Base-by-base conservation (phyloP, 2,113 vertebrate species). In the Eulemur macaco region DNA sequence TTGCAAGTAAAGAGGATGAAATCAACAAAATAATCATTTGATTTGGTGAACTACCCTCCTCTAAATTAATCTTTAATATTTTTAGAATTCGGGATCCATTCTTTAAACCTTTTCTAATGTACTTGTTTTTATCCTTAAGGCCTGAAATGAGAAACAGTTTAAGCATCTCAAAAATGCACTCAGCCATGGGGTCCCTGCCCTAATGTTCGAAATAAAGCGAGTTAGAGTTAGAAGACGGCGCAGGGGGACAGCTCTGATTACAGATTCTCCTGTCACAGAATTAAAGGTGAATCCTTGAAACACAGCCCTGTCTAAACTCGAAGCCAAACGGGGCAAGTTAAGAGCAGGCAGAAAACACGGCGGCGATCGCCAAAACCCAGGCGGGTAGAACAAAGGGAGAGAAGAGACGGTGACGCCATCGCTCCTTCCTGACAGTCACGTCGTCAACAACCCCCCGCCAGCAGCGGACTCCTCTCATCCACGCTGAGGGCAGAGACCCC, bases 401-500 rank as follows among this genome's bases (percentile, higher is more conserved):
- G 71, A 69, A 3, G 89, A 89, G 90, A 15, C 14, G 69, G 83
- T 76, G 88, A 86, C 31, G 47, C 42, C 81, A 85, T 73, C 71
- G 91, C 86, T 25, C 69, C 82, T 31, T 42, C 52, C 54, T 76
- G 96, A 92, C 91, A 94, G 80, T 10, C 18, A 50, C 66, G 50
- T 81, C 78, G 93, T 95, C 97, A 96, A 97, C 95, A 84, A 76
- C 15, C 69, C 50, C 95, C 91, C 93, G 31, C 20, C 2, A 94
- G 92, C 15, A 93, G 60, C 80, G 87, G 73, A 92, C 94, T 31
- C 87, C 91, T 95, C 94, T 96, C 52, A 96, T 82, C 89, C 85
- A 66, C 63, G 81, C 47, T 95, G 84, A 81, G 94, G 91, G 83
- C 54, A 95, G 34, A 97, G 93, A 91, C 64, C 91, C 71, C 97